Evolutionary conservation across 1,140 invertebrate genomes (phyloP), one percentile per base, ranked within the genome.

Genomic region (Conopomorpha cramerella): DNA sequence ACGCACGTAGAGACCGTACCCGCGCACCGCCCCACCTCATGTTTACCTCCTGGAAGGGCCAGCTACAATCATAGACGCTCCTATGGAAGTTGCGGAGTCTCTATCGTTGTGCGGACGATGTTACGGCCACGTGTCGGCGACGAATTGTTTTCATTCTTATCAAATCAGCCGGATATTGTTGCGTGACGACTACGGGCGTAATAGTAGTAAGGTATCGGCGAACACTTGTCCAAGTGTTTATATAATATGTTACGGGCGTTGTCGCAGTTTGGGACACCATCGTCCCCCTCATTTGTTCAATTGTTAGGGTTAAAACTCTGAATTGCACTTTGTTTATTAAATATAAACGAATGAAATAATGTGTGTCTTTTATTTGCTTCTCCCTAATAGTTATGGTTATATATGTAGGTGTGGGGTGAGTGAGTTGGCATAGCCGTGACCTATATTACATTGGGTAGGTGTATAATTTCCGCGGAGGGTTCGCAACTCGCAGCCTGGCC

Each of bases 291-390:
- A 70, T 67, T 72, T 72, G 67, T 76, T 68, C 64, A 76, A 72
- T 76, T 71, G 65, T 68, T 74, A 76, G 57, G 67, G 59, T 68
- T 76, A 72, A 72, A 54, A 59, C 60, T 76, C 71, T 76, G 71
- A 71, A 74, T 68, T 71, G 71, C 65, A 76, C 56, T 72, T 74
- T 74, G 62, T 70, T 71, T 72, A 74, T 72, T 72, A 71, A 74
- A 76, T 72, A 76, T 76, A 72, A 76, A 76, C 60, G 60, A 74
- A 71, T 66, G 60, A 71, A 68, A 62, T 35, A 44, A 47, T 32
- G 4, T 19, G 11, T 37, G 38, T 51, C 49, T 58, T 60, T 74
- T 49, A 64, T 66, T 73, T 56, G 3, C 16, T 17, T 12, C 30
- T 27, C 10, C 11, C 15, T 13, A 10, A 35, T 38, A 41, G 3